Evolutionary conservation across 2,113 vertebrate genomes (phyloP), one percentile per base, ranked within the genome.

Genomic region (Hippocampus barbouri): DNA sequence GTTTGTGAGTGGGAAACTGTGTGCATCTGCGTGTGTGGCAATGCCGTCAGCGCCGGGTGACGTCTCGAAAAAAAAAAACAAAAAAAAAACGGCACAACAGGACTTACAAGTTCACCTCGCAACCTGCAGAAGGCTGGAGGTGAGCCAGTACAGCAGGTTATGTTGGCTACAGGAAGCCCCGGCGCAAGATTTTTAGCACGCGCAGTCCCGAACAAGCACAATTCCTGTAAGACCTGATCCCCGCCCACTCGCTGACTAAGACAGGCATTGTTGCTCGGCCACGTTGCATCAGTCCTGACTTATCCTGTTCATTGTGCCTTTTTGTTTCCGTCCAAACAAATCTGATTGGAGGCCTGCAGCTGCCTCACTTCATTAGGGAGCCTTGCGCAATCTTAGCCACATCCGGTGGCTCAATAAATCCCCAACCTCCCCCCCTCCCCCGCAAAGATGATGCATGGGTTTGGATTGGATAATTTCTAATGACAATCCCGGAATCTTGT

Each of bases 151-250:
- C 79, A 86, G 86, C 88, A 86, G 90, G 90, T 89, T 91, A 83
- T 71, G 87, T 83, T n/a, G 72, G 67, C 72, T 72, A 68, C 76
- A 79, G 64, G 70, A 82, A 83, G 83, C 78, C 83, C 79, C 81
- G 66, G 21, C 63, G 68, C 72, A 75, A 69, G 76, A 72, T 76
- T 79, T 83, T 72, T 27, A 63, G 25, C 57, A 30, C 70, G 69
- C 41, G 57, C 69, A 16, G 66, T 79, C 59, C 81, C 72, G 79
- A 83, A 82, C 79, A 77, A 83, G 72, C 62, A 72, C 82, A 71
- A 70, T 90, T 90, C 90, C 90, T 86, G 90, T 86, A 89, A 90
- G 85, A 89, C 89, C 86, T 87, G 90, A 85, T 89, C 73, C 78
- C 79, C 80, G 82, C 88, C 87, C 79, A 87, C 87, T 82, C 82